phyloP scores from a whole-genome alignment of 2,113 vertebrate genomes.

The Pseudorasbora parva region DNA sequence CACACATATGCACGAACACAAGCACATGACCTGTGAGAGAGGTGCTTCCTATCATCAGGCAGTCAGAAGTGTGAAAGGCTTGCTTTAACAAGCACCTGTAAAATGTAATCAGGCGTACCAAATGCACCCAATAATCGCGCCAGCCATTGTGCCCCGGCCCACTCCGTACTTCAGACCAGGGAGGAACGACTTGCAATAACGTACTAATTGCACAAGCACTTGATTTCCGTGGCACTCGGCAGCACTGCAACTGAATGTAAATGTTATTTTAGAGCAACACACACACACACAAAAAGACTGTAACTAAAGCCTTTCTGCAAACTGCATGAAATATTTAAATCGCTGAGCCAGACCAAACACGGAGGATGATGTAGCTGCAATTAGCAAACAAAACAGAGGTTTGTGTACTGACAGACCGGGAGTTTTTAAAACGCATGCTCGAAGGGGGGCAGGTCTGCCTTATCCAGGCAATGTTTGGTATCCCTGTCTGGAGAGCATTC shows the following conservation, averaged over 20 bases:
- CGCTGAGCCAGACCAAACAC: not conserved
- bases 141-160: conserved; percentile 41
- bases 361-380: conserved; percentile 39
- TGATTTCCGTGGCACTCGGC: conserved; percentile 29
- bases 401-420: conserved; percentile 6
- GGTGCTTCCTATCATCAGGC: conserved; percentile 41
- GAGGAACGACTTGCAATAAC: conserved; percentile 39
- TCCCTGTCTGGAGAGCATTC: conserved; percentile 20
- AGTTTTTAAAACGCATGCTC: conserved; percentile 1
- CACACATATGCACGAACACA: not conserved
- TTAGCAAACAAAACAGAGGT: conserved; percentile 46
- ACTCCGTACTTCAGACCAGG: conserved; percentile 36
- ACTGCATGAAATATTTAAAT: conserved; percentile 31
- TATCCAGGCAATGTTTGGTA: conserved; percentile 26
- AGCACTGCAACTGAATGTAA: conserved; percentile 19
- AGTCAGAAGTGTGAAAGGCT: conserved; percentile 46
- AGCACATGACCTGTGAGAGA: conserved; percentile 20
- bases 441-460: conserved; percentile 9
- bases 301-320: not conserved
- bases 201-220: conserved; percentile 52
- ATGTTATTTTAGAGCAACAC: conserved; percentile 45
- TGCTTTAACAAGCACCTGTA: conserved; percentile 66
- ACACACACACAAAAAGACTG: not conserved
- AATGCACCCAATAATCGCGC: conserved; percentile 51
- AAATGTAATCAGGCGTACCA: conserved; percentile 61